These are phyloP conservation scores for Nycticebus coucang DNA, from an alignment of 2,113 vertebrate species.

Conservation along the genomic window DNA sequence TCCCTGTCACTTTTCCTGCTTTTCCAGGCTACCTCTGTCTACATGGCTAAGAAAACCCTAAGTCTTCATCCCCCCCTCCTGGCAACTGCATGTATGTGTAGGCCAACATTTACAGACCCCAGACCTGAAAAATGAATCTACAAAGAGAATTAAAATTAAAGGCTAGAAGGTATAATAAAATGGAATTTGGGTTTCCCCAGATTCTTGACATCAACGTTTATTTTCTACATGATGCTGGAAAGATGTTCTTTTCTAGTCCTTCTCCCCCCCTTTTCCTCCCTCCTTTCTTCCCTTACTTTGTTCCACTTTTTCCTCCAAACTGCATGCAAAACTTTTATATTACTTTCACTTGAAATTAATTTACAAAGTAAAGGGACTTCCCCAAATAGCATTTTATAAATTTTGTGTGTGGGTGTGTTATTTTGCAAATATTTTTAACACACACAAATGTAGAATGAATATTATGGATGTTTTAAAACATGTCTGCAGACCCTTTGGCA, in stretches of 20 bases:
- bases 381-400: background rate
- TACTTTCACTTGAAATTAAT: slow-evolving; percentile 28
- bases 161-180: background rate
- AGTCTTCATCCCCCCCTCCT: background rate
- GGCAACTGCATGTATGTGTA: background rate
- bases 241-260: background rate
- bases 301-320: background rate
- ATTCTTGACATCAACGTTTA: background rate
- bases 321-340: background rate
- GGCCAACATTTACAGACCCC: background rate
- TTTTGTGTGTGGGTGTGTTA: background rate
- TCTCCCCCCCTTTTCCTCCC: background rate
- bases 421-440: background rate
- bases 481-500: background rate
- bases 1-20: background rate
- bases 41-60: background rate
- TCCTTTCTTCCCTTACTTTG: too few relatives aligned
- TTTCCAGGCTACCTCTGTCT: background rate
- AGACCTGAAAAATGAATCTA: background rate
- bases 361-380: background rate
- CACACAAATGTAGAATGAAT: background rate
- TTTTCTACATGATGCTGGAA: background rate
- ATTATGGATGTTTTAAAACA: background rate
- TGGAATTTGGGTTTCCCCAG: background rate
- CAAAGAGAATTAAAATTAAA: background rate